Evolutionary conservation across 2,888 invertebrate species (phyloP).

Genomic region (Pogonocherus hispidulus): DNA sequence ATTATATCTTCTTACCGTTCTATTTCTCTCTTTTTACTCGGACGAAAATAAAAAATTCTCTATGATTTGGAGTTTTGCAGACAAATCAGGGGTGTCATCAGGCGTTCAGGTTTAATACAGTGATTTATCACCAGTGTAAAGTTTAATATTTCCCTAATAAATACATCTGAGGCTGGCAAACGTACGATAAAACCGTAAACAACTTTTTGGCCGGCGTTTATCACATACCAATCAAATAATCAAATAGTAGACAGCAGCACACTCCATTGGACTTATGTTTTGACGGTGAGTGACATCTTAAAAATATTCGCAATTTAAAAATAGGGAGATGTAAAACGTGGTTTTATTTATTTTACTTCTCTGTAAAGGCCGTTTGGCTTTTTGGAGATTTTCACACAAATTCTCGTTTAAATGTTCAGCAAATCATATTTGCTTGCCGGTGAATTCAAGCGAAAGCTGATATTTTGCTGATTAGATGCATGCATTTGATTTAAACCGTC

Average conservation of each 20-base stretch:
- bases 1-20: too few relatives aligned
- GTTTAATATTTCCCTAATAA: background rate
- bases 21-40: too few relatives aligned
- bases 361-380: background rate
- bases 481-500: too few relatives aligned
- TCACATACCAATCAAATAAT: background rate
- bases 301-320: background rate
- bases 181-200: background rate
- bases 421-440: background rate
- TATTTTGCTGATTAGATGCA: too few relatives aligned
- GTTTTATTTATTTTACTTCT: background rate
- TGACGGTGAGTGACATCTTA: background rate
- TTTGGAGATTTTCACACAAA: background rate
- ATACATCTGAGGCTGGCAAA: background rate
- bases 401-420: background rate
- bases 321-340: background rate
- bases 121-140: too few relatives aligned
- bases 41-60: too few relatives aligned
- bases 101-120: too few relatives aligned
- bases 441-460: too few relatives aligned
- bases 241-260: background rate
- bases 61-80: too few relatives aligned
- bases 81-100: too few relatives aligned
- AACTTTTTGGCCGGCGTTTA: background rate
- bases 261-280: background rate